Conservation (phyloP, 2,797 vertebrate genomes). For the Buphagus erythrorhynchus region DNA sequence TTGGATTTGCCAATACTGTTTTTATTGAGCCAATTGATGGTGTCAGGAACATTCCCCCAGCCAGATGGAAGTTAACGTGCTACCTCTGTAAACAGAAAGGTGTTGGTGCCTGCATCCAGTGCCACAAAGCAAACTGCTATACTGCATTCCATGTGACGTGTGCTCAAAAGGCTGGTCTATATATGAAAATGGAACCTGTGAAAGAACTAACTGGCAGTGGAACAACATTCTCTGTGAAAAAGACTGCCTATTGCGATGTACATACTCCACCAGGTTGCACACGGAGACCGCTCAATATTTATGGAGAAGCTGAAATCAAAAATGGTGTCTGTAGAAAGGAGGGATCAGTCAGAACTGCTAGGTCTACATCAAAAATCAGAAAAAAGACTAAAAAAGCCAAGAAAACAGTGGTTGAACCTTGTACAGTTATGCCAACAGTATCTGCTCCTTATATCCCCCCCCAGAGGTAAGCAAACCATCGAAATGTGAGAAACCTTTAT, state of each 20-base stretch:
- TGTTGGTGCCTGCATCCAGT: conserved; percentile 97
- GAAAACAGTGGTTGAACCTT: conserved; percentile 82
- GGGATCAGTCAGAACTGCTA: conserved; percentile 77
- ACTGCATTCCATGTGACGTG: conserved; percentile 98
- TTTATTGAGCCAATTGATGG: conserved; percentile 98
- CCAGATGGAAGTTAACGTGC: conserved; percentile 97
- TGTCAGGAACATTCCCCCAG: conserved; percentile 91
- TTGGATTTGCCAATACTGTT: conserved; percentile 95
- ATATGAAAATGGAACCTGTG: conserved; percentile 98
- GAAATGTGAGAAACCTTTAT: background rate
- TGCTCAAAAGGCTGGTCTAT: conserved; percentile 92
- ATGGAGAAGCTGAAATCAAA: conserved; percentile 86
- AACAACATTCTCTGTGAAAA: conserved; percentile 92
- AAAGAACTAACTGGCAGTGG: conserved; percentile 86
- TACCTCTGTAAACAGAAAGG: conserved; percentile 98
- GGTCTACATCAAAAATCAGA: conserved; percentile 84
- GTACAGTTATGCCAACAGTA: conserved; percentile 78
- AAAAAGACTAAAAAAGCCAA: conserved; percentile 89
- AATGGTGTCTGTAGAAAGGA: conserved; percentile 88
- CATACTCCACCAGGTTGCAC: conserved; percentile 88
- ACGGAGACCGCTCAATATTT: conserved; percentile 89
- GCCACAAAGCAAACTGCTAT: conserved; percentile 98
- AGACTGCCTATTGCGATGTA: conserved; percentile 94
- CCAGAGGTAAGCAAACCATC: conserved; percentile 85
- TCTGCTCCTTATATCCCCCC: conserved; percentile 89